Evolutionary conservation across 2,888 invertebrate genomes (phyloP).

Genomic region (Tipula vernalis): DNA sequence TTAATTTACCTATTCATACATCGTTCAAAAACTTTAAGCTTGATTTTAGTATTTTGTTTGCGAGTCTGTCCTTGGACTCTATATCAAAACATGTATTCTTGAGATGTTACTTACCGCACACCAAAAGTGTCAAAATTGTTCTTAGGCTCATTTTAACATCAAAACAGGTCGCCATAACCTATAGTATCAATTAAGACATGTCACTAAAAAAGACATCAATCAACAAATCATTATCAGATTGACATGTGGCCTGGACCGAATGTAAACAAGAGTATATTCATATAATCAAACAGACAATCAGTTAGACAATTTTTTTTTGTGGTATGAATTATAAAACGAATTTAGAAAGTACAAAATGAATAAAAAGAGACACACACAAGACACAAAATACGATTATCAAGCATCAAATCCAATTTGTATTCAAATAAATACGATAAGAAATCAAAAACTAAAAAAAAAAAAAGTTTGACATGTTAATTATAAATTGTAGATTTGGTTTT

Average conservation of each 20-base stretch:
- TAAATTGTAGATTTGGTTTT: not conserved
- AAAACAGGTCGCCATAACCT: not conserved
- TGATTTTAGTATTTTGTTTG: too few species aligned
- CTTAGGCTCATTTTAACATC: not conserved
- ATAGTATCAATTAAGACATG: not conserved
- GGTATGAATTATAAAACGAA: not conserved
- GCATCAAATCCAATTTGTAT: conserved; percentile 4
- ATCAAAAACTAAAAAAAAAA: not conserved
- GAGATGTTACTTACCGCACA: too few species aligned
- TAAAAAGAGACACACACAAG: not conserved
- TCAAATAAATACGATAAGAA: not conserved
- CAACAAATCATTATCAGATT: not conserved
- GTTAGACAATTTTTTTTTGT: not conserved
- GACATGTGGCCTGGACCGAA: not conserved
- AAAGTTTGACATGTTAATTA: not conserved
- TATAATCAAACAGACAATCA: not conserved
- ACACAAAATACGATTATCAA: not conserved
- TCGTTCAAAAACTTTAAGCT: too few species aligned
- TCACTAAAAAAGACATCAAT: not conserved
- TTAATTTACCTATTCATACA: too few species aligned
- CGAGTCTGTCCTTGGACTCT: too few species aligned
- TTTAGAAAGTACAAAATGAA: not conserved
- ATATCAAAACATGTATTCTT: too few species aligned
- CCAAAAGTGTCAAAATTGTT: too few species aligned
- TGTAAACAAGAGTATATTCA: not conserved